These are phyloP conservation scores for Fissipunctia ypsillon DNA, from an alignment of 2,888 invertebrate species.

Conservation along the genomic window DNA sequence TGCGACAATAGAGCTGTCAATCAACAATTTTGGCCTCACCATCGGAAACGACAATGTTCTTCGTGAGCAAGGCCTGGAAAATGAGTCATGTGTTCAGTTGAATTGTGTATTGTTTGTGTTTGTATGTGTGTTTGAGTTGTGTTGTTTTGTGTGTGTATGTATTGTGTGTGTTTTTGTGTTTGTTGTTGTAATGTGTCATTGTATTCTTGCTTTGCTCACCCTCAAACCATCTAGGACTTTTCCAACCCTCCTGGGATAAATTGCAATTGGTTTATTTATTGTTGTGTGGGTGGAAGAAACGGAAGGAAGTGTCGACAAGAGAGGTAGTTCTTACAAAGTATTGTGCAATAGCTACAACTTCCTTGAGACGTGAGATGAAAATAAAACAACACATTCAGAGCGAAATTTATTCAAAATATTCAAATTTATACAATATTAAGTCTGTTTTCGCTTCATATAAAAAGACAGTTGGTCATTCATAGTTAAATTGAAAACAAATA, in stretches of 20 bases:
- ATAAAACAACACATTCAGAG: slow-evolving; percentile 80
- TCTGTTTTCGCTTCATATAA: slow-evolving; percentile 86
- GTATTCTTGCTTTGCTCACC: neutral
- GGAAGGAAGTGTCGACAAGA: neutral
- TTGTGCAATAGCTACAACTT: no score
- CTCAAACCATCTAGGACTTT: neutral
- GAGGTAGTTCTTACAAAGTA: neutral
- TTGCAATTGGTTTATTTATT: neutral
- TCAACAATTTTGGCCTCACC: neutral
- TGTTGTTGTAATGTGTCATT: no score
- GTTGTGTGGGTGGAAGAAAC: neutral
- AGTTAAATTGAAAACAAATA: slow-evolving; percentile 86
- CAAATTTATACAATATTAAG: slow-evolving; percentile 86
- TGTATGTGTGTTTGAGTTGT: no score
- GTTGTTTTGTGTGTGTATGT: no score
- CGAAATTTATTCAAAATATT: slow-evolving; percentile 88
- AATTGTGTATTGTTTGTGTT: no score
- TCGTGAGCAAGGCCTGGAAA: no score
- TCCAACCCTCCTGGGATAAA: neutral
- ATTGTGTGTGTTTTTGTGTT: no score
- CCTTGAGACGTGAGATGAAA: slow-evolving; percentile 51
- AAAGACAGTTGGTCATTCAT: slow-evolving; percentile 82
- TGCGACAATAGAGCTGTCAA: neutral
- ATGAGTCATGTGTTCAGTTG: no score
- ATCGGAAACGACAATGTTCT: neutral